phyloP scores from a whole-genome alignment of 2,797 vertebrate genomes.

The Leucoraja ocellata region DNA sequence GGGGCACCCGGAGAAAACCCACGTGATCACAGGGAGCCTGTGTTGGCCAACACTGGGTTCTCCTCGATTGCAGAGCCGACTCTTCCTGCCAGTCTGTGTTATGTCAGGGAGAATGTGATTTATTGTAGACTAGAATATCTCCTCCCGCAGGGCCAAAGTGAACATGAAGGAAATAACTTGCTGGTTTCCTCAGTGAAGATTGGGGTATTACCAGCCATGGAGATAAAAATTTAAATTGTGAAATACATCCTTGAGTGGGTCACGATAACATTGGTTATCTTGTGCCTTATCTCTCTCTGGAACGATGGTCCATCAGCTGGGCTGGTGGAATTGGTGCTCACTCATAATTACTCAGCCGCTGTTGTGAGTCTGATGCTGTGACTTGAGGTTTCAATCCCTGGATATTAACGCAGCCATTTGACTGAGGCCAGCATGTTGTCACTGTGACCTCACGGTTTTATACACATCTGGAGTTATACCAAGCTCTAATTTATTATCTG shows the following conservation, averaged over 20 bases:
- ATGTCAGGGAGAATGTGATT: neutral
- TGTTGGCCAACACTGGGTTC: neutral
- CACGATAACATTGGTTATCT: neutral
- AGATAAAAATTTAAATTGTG: neutral
- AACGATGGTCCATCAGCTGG: neutral
- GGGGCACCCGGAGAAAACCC: too few species aligned
- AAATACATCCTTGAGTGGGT: neutral
- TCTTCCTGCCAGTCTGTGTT: too few species aligned
- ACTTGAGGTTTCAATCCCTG: neutral
- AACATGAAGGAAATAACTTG: neutral
- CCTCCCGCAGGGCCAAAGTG: neutral
- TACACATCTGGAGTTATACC: neutral
- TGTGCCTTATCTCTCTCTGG: neutral
- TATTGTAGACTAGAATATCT: neutral
- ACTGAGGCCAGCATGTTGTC: neutral
- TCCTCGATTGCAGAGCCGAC: neutral
- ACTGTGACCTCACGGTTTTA: neutral
- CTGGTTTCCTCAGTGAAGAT: neutral
- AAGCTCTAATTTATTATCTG: slow-evolving; percentile 6
- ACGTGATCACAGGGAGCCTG: too few species aligned
- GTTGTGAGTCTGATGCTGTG: neutral
- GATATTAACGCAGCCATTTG: neutral
- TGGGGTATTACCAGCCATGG: neutral
- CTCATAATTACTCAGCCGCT: neutral
- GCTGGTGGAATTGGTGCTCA: neutral